Percentiles rank a stretch among this genome's conserved stretches.
phyloP scores from a whole-genome alignment of 1,140 invertebrate genomes.

The Lasioglossum albipes region DNA sequence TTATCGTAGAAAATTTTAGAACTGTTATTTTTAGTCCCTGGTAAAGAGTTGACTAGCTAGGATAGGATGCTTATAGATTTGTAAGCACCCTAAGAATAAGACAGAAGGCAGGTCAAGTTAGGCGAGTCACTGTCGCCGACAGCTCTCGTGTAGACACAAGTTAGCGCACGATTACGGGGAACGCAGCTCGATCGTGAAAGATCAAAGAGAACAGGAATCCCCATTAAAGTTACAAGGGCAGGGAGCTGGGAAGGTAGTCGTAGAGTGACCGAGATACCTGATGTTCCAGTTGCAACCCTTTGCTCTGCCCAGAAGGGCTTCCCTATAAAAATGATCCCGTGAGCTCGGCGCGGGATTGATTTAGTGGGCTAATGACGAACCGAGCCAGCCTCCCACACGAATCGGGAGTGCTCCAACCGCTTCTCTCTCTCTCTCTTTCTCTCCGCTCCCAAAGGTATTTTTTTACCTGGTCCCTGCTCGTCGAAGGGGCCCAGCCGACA shows the following conservation, averaged over 20 bases:
- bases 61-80: too few species aligned
- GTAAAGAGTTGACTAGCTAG: too few species aligned
- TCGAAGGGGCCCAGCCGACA: slow-evolving; percentile 61
- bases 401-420: slow-evolving; percentile 38
- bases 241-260: background rate
- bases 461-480: slow-evolving; percentile 62
- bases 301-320: slow-evolving; percentile 11
- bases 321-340: slow-evolving; percentile 53
- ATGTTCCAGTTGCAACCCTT: slow-evolving; percentile 52
- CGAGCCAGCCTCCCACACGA: slow-evolving; percentile 65
- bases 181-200: background rate
- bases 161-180: background rate
- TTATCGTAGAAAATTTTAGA: too few species aligned
- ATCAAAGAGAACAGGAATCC: background rate
- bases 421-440: too few species aligned
- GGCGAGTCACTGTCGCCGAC: too few species aligned
- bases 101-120: too few species aligned
- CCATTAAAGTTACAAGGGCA: slow-evolving; percentile 2
- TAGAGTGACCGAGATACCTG: slow-evolving; percentile 28
- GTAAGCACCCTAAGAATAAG: too few species aligned
- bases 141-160: background rate
- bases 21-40: too few species aligned
- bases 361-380: slow-evolving; percentile 73
- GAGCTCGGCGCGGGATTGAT: slow-evolving; percentile 66
- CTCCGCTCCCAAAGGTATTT: slow-evolving; percentile 64